phyloP scores from a whole-genome alignment of 2,113 vertebrate species.

The Plecturocebus donacophilus region DNA sequence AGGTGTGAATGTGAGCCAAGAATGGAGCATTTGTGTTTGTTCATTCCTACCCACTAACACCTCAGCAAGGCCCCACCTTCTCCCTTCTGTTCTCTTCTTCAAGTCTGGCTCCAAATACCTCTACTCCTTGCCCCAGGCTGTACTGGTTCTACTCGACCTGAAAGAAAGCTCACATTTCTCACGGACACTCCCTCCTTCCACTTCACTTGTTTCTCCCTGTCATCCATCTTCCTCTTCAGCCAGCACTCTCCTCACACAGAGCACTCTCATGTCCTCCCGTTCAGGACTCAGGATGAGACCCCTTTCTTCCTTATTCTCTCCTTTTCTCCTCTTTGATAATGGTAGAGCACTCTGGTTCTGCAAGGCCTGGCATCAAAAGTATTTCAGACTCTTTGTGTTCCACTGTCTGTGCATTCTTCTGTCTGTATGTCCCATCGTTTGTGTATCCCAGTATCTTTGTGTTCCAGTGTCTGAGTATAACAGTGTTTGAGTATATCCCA shows the following conservation, averaged over 20 bases:
- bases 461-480: not conserved
- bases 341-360: not conserved
- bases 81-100: not conserved
- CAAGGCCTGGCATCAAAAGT: not conserved
- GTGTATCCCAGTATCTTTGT: not conserved
- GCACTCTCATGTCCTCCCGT: not conserved
- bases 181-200: not conserved
- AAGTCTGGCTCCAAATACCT: not conserved
- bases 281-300: not conserved
- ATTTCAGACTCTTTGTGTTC: not conserved
- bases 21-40: not conserved
- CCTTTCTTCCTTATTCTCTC: not conserved
- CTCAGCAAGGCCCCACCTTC: not conserved
- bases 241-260: not conserved
- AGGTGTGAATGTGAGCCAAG: not conserved
- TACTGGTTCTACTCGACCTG: not conserved
- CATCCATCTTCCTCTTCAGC: not conserved
- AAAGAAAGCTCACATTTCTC: not conserved
- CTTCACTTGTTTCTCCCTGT: not conserved
- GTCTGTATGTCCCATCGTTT: not conserved
- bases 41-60: not conserved
- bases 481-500: not conserved
- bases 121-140: not conserved
- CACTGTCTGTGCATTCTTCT: not conserved
- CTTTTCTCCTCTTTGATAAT: not conserved